phyloP scores from a whole-genome alignment of 2,888 invertebrate species.

The Acrobasis repandana region DNA sequence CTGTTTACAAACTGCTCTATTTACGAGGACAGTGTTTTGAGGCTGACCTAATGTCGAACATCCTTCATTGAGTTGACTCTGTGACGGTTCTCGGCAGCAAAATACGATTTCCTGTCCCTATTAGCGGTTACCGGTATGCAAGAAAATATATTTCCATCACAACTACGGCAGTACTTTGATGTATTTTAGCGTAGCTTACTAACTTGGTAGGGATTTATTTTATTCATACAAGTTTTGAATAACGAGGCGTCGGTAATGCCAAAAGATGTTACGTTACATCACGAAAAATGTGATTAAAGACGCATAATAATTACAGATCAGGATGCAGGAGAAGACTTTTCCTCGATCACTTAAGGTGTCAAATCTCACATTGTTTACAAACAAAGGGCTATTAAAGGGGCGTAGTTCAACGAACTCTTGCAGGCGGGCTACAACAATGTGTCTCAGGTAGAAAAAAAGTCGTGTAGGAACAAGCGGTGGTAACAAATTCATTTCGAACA shows the following conservation, averaged over 20 bases:
- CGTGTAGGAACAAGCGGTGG: slow-evolving; percentile 46
- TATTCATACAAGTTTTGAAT: background rate
- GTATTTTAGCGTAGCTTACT: background rate
- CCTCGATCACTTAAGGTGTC: slow-evolving; percentile 44
- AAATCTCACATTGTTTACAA: slow-evolving; percentile 61
- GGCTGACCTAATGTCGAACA: slow-evolving; percentile 53
- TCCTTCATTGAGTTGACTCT: slow-evolving; percentile 49
- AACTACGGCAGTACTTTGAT: background rate
- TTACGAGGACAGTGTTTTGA: slow-evolving; percentile 63
- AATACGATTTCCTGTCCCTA: slow-evolving; percentile 61
- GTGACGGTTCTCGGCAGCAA: slow-evolving; percentile 44
- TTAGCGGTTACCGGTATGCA: slow-evolving; percentile 34
- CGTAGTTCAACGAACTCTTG: slow-evolving; percentile 57
- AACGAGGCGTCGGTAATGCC: background rate
- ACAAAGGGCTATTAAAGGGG: slow-evolving; percentile 56
- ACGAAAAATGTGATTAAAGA: background rate
- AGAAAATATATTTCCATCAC: slow-evolving; percentile 2
- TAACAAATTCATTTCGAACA: slow-evolving; percentile 49
- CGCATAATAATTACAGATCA: background rate
- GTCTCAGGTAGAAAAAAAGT: slow-evolving; percentile 43
- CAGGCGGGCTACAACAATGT: slow-evolving; percentile 45
- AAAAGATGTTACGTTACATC: background rate
- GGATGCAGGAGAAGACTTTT: slow-evolving; percentile 36
- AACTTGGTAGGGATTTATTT: background rate
- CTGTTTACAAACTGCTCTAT: slow-evolving; percentile 58